Percentiles rank a stretch among this genome's conserved stretches.
Conservation (phyloP, 2,888 invertebrate species). For the Agapostemon virescens region DNA sequence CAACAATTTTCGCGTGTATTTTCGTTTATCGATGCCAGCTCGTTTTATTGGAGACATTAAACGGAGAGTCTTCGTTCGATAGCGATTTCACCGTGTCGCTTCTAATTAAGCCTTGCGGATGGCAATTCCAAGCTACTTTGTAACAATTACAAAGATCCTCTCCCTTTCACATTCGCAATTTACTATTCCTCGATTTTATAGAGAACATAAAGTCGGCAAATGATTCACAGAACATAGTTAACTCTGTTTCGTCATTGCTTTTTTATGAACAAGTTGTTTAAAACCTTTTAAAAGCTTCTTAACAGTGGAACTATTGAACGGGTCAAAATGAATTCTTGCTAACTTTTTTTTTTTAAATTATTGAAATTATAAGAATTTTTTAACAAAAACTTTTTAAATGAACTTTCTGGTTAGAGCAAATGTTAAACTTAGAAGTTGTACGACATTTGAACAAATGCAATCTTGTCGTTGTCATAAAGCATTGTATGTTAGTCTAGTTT, state of each 20-base stretch:
- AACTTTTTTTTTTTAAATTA: too few species aligned
- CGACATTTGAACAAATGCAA: too few species aligned
- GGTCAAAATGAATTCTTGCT: too few species aligned
- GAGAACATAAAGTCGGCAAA: not conserved
- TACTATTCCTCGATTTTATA: not conserved
- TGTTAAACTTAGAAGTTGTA: too few species aligned
- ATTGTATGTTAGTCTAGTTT: too few species aligned
- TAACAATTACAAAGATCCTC: not conserved
- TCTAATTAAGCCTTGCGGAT: not conserved
- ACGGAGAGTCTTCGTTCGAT: not conserved
- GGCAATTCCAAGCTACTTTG: not conserved
- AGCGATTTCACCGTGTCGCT: not conserved
- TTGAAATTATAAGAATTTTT: too few species aligned
- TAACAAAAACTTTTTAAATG: too few species aligned
- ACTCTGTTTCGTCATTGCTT: not conserved
- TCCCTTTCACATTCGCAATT: not conserved
- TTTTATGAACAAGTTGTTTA: not conserved
- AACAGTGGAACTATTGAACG: too few species aligned
- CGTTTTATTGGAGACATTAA: not conserved
- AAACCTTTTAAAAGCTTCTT: not conserved
- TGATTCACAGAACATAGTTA: not conserved
- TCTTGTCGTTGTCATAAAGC: too few species aligned
- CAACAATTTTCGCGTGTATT: not conserved
- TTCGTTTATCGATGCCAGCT: not conserved
- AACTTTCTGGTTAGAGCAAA: too few species aligned